phyloP scores from a whole-genome alignment of 2,888 invertebrate species.

The Meta bourneti region DNA sequence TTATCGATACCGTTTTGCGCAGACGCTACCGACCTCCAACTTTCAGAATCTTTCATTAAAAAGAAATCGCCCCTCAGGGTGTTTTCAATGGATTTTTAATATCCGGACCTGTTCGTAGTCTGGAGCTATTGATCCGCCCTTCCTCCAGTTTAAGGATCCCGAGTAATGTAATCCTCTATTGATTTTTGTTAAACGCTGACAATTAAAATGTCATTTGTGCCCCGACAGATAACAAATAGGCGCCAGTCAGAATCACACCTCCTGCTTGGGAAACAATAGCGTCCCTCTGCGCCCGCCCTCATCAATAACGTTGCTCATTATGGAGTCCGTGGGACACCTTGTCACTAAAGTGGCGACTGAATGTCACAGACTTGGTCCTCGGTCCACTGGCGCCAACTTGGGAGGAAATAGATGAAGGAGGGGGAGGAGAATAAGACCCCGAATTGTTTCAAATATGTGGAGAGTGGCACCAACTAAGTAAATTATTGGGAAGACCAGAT shows the following conservation, averaged over 20 bases:
- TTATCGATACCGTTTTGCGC: background rate
- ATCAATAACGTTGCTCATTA: background rate
- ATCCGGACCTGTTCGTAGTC: background rate
- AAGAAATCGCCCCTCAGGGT: background rate
- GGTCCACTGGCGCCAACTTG: too few relatives aligned
- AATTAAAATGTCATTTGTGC: conserved; percentile 32
- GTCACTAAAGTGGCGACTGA: too few relatives aligned
- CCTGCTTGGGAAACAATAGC: background rate
- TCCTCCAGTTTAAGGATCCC: background rate
- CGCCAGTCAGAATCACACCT: conserved; percentile 10
- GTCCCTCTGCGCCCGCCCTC: background rate
- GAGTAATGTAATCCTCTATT: conserved; percentile 12
- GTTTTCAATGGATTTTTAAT: background rate
- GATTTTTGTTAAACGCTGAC: conserved; percentile 32
- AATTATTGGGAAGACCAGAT: too few relatives aligned
- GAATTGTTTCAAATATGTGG: too few relatives aligned
- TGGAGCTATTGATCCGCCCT: conserved; percentile 14
- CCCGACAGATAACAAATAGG: background rate
- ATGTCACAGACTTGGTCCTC: too few relatives aligned
- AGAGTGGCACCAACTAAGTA: too few relatives aligned
- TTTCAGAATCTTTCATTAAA: background rate
- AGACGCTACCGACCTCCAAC: background rate
- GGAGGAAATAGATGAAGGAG: too few relatives aligned
- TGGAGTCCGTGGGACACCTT: too few relatives aligned
- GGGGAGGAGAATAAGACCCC: too few relatives aligned